Base-by-base conservation (phyloP, 2,797 vertebrate genomes). In the Darevskia mixta region DNA sequence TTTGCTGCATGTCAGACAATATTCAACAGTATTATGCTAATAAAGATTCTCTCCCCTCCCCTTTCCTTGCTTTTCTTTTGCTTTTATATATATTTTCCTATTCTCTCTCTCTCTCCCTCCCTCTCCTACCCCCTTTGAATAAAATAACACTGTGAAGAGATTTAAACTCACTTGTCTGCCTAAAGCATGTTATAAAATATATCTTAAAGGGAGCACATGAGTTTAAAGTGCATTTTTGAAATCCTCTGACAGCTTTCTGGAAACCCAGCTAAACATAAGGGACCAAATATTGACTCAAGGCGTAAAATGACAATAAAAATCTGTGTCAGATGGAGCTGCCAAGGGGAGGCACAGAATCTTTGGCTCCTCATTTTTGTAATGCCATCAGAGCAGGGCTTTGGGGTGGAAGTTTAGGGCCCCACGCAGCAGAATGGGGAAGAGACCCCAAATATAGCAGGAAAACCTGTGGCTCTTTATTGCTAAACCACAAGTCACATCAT, bases 221-320 rank as follows among this genome's bases (percentile, higher is more conserved):
- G 75, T 89, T 93, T 92, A 78, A 11, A 89, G 92, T 93, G 85
- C 32, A 66, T 91, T 93, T 90, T 86, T 91, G 86, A 93, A 80
- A 84, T 89, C 94, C 91, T 88, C 92, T 91, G 89, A 92, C 82
- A 90, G 67, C 17, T 94, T 90, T 93, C 91, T 90, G 49, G 64
- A 90, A 87, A 89, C 87, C 81, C 64, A 86, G 86, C 43, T 87
- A 87, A 93, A 38, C 67, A 76, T 91, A 92, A 92, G 78, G 85
- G 92, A 81, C 32, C 84, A 83, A 80, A 90, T 88, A 92, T 92
- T 32, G 27, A 78, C 79, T 88, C 89, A 8, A 72, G 83, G 89
- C 89, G 85, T 87, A 55, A 72, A 82, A 77, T 78, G 91, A 35
- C 32, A 67, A 83, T 27, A 61, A 83, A 78, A 86, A 4, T 18